These are phyloP conservation scores for Galerucella nymphaeae DNA, from an alignment of 2,888 invertebrate genomes.

Conservation along the genomic window DNA sequence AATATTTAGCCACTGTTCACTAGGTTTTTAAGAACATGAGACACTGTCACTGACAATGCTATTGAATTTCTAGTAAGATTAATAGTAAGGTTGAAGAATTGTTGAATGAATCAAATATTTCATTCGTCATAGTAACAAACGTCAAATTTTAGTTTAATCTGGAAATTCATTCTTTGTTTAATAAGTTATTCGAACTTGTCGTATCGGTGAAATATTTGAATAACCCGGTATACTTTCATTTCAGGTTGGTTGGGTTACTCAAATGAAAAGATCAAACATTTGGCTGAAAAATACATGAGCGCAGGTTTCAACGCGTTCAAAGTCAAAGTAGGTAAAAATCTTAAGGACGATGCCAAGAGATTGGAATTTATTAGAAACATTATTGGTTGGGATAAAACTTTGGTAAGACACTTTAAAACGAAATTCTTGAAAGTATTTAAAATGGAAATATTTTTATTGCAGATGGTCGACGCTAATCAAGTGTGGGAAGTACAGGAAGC, in stretches of 20 bases:
- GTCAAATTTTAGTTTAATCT: too few relatives aligned
- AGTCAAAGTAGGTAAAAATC: slow-evolving; percentile 86
- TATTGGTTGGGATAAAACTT: slow-evolving; percentile 79
- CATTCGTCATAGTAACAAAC: too few relatives aligned
- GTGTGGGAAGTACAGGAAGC: slow-evolving; percentile 89
- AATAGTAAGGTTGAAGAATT: too few relatives aligned
- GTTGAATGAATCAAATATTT: too few relatives aligned
- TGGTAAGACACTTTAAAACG: slow-evolving; percentile 68
- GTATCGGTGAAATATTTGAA: too few relatives aligned
- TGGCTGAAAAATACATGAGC: slow-evolving; percentile 78
- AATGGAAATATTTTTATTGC: slow-evolving; percentile 11
- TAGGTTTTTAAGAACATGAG: too few relatives aligned
- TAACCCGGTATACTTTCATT: slow-evolving; percentile 35
- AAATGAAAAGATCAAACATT: slow-evolving; percentile 76
- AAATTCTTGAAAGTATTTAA: neutral
- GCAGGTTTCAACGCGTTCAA: slow-evolving; percentile 87
- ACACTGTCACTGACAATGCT: too few relatives aligned
- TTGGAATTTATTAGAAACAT: slow-evolving; percentile 78
- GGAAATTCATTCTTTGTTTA: too few relatives aligned
- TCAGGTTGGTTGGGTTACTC: slow-evolving; percentile 89
- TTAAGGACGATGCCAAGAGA: slow-evolving; percentile 81
- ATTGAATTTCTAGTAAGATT: too few relatives aligned
- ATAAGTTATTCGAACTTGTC: too few relatives aligned
- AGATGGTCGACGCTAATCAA: slow-evolving; percentile 91
- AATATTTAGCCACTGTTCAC: too few relatives aligned